Base-by-base conservation (phyloP, 2,888 invertebrate genomes). In the Parasteatoda lunata region DNA sequence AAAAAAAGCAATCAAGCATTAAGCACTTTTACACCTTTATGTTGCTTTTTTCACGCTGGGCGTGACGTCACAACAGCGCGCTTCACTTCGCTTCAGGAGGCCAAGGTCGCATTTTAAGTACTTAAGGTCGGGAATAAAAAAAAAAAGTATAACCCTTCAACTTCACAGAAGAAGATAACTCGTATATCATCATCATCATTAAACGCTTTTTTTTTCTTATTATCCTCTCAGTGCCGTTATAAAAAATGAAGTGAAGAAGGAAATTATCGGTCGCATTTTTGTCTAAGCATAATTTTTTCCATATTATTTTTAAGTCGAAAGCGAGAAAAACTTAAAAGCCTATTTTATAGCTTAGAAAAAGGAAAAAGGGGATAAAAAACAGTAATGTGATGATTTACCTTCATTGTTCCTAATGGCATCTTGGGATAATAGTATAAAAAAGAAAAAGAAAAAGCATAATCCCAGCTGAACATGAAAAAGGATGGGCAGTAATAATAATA, bases 101-200 rank as follows among this genome's bases (percentile, higher is more conserved):
- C 77, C 83, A 83, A 64, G 83, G 83, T 77, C 77, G 47, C 54
- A 65, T 77, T 77, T 73, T 76, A 76, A 76, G 75, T 47, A 75
- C 68, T 75, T 81, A 69, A 68, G 65, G 69, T 59, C 59, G 48
- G 72, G 59, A 64, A 47, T n/a, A 13, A 72, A 79, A 72, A 51
- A 59, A 71, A 49, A 11, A 51, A 51, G 51, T 51, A 70, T 70
- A 70, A 70, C 81, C 81, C 75, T 75, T 81, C 81, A 66, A 69
- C 75, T 81, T 75, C 72, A 72, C 52, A 59, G 77, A 83, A 71
- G 70, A 73, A 69, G 79, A 85, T 79, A 85, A 69, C 76, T 80
- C 79, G 85, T 85, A 79, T 85, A 85, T 85, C 85, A 85, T 80
- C 85, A 85, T 85, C 79, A 85, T 85, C 79, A 79, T 85, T 79